Conservation (phyloP, 1,140 invertebrate species). For the Mesaphorura yosii region DNA sequence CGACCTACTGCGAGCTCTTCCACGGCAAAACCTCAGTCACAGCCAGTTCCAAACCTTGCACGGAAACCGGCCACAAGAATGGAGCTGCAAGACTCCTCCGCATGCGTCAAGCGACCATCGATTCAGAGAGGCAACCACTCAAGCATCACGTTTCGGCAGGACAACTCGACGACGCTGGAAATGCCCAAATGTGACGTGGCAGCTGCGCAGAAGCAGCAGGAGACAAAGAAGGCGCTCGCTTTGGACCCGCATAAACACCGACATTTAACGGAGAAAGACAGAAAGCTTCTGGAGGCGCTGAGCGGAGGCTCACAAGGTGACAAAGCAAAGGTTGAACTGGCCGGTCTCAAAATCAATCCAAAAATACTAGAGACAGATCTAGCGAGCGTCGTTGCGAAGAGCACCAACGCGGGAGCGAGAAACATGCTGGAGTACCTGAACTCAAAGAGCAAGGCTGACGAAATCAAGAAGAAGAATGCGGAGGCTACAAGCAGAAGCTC, state of each 20-base stretch:
- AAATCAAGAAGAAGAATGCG: not conserved
- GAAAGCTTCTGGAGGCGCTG: not conserved
- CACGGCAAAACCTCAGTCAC: not conserved
- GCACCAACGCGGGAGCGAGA: not conserved
- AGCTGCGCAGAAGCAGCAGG: not conserved
- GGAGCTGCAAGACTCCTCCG: constrained; percentile 19
- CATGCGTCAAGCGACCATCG: constrained; percentile 14
- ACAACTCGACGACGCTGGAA: constrained; percentile 10
- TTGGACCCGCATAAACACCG: constrained; percentile 22
- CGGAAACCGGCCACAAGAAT: constrained; percentile 14
- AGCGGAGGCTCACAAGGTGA: not conserved
- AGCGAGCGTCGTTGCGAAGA: not conserved
- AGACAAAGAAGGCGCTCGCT: constrained; percentile 8
- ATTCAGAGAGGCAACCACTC: constrained; percentile 17
- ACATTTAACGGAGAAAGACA: constrained; percentile 25
- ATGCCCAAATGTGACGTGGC: too few species aligned
- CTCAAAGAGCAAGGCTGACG: not conserved
- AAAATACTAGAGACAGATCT: not conserved
- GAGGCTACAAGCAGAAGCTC: too few species aligned
- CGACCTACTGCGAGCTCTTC: not conserved
- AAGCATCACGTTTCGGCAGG: constrained; percentile 17
- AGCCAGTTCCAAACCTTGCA: not conserved
- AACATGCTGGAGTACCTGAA: constrained; percentile 5
- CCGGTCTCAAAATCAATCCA: not conserved
- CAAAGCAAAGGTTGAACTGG: not conserved